phyloP scores from a whole-genome alignment of 1,140 invertebrate genomes.

The Camponotus vicinus region DNA sequence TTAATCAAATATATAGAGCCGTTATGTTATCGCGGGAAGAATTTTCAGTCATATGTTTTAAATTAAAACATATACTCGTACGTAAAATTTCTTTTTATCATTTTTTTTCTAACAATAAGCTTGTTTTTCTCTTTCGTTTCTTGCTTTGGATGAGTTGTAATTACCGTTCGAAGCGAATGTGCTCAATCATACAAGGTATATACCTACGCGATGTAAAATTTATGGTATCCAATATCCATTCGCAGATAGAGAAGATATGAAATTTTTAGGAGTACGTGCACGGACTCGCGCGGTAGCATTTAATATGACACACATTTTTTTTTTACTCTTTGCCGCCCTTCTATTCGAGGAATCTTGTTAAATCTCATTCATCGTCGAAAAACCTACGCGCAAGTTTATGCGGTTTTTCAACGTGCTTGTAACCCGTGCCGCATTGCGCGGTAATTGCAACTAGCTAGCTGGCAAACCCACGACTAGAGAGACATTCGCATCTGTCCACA shows the following conservation, averaged over 20 bases:
- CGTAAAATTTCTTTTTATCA: neutral
- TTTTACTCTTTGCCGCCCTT: slow-evolving; percentile 33
- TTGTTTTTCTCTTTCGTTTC: neutral
- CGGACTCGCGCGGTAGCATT: slow-evolving; percentile 25
- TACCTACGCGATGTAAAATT: slow-evolving; percentile 27
- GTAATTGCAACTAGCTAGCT: slow-evolving; percentile 50
- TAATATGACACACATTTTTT: slow-evolving; percentile 34
- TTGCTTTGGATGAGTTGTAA: neutral
- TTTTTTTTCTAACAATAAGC: neutral
- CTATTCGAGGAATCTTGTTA: slow-evolving; percentile 52
- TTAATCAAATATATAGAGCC: neutral
- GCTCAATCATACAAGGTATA: slow-evolving; percentile 1
- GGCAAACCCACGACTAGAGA: slow-evolving; percentile 33
- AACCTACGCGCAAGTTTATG: slow-evolving; percentile 37
- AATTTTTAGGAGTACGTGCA: slow-evolving; percentile 53
- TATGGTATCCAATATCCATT: slow-evolving; percentile 54
- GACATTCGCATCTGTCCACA: slow-evolving; percentile 20
- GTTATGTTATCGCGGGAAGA: neutral
- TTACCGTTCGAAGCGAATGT: slow-evolving; percentile 3
- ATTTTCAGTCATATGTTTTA: neutral
- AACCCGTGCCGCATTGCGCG: slow-evolving; percentile 39
- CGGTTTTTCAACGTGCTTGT: slow-evolving; percentile 47
- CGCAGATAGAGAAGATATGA: slow-evolving; percentile 28
- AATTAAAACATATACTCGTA: neutral
- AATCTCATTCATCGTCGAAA: slow-evolving; percentile 62